Conservation (phyloP, 2,888 invertebrate species). For the Cryptosula pallasiana region DNA sequence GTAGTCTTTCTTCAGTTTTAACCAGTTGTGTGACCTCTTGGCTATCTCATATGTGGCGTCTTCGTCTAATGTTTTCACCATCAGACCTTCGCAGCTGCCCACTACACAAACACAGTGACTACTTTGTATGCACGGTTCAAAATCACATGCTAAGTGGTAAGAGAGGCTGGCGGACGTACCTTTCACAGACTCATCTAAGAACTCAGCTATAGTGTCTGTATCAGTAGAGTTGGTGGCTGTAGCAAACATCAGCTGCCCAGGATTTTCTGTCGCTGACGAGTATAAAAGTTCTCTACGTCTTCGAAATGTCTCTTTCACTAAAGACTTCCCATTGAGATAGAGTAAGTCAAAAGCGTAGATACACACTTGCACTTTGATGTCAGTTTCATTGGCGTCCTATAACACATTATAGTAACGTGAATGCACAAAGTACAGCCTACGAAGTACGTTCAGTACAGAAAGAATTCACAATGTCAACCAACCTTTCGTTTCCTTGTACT, state of each 20-base stretch:
- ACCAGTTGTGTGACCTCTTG: conserved; percentile 62
- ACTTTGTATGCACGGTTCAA: no score
- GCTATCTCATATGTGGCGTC: conserved; percentile 96
- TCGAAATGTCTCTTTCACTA: conserved; percentile 72
- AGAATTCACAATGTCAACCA: no score
- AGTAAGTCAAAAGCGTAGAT: conserved; percentile 94
- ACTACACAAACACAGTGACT: background rate
- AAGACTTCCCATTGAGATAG: conserved; percentile 78
- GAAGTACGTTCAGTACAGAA: no score
- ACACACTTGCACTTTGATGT: conserved; percentile 83
- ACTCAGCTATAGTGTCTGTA: conserved; percentile 86
- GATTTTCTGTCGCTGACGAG: conserved; percentile 55
- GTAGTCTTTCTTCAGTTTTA: conserved; percentile 87
- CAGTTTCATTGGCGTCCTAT: conserved; percentile 67
- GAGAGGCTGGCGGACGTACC: no score
- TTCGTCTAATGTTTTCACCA: conserved; percentile 89
- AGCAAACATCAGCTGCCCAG: conserved; percentile 84
- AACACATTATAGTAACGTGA: background rate
- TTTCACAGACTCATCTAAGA: conserved; percentile 88
- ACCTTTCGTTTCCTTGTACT: conserved; percentile 93
- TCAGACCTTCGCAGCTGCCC: conserved; percentile 95
- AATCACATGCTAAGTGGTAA: no score
- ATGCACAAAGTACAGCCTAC: no score
- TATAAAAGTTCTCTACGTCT: conserved; percentile 69
- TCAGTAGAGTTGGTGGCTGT: conserved; percentile 72